Percentiles rank a stretch among this genome's conserved stretches.
These are phyloP conservation scores for Pampus argenteus DNA, from an alignment of 2,797 vertebrate genomes.

Conservation along the genomic window DNA sequence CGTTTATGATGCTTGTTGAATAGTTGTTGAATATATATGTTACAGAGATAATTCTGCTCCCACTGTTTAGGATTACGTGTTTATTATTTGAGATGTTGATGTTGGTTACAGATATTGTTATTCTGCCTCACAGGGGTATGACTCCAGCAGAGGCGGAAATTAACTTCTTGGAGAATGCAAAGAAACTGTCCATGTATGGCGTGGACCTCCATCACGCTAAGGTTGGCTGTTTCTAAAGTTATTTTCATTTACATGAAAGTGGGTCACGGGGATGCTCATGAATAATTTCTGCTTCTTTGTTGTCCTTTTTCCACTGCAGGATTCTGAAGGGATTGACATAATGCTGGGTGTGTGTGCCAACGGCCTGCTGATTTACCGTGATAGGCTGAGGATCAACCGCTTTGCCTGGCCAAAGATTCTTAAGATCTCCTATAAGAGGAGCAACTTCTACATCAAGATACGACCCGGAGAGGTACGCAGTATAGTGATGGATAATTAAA, in stretches of 20 bases:
- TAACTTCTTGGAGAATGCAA: slow-evolving; percentile 98
- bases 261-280: background rate
- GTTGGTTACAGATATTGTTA: slow-evolving; percentile 42
- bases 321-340: slow-evolving; percentile 98
- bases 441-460: slow-evolving; percentile 99
- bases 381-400: slow-evolving; percentile 97
- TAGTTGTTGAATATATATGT: slow-evolving; percentile 37
- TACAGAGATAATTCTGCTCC: slow-evolving; percentile 31
- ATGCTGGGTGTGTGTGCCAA: slow-evolving; percentile 99
- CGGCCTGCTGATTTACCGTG: slow-evolving; percentile 97
- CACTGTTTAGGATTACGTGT: slow-evolving; percentile 32
- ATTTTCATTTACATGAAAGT: background rate
- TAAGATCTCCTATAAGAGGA: slow-evolving; percentile 99
- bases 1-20: slow-evolving; percentile 20
- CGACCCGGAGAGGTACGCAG: slow-evolving; percentile 93
- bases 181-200: slow-evolving; percentile 99
- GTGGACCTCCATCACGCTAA: slow-evolving; percentile 98
- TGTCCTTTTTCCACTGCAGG: slow-evolving; percentile 78
- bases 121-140: slow-evolving; percentile 90
- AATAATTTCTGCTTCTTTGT: slow-evolving; percentile 16
- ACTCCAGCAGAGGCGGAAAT: slow-evolving; percentile 98
- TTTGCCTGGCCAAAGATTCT: slow-evolving; percentile 99
- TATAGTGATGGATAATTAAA: background rate
- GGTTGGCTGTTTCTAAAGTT: slow-evolving; percentile 77
- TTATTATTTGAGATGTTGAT: slow-evolving; percentile 50